Percentiles rank a stretch among this genome's conserved stretches.
Conservation (phyloP, 2,113 vertebrate species). For the Motacilla tschutschensis region DNA sequence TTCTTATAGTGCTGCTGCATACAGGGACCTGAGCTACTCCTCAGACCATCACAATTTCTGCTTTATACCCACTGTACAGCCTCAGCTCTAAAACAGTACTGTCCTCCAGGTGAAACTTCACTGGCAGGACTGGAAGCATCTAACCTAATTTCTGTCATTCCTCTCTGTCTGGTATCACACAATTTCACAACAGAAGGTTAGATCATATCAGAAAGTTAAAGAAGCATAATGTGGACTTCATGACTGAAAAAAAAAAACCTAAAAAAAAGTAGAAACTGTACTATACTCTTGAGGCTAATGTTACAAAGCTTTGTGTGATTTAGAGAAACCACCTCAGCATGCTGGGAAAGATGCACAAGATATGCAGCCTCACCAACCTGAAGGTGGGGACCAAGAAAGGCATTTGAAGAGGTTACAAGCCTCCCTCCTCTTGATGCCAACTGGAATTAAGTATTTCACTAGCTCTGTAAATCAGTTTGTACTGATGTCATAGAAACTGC, state of each 20-base stretch:
- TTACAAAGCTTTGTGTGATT: background rate
- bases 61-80: background rate
- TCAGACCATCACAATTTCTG: background rate
- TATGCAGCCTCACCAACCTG: background rate
- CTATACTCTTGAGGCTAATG: background rate
- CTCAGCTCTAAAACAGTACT: background rate
- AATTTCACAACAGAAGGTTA: background rate
- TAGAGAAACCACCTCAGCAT: background rate
- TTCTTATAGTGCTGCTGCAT: background rate
- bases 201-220: background rate
- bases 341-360: background rate
- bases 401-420: background rate
- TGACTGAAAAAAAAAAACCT: background rate
- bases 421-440: background rate
- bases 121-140: background rate
- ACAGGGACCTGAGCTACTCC: background rate
- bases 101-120: background rate
- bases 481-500: slow-evolving; percentile 8
- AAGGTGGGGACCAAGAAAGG: background rate
- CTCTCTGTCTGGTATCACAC: background rate
- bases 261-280: background rate
- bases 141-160: background rate
- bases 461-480: background rate
- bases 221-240: background rate
- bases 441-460: background rate